These are phyloP conservation scores for Nothoprocta perdicaria DNA, from an alignment of 2,113 vertebrate genomes.

Conservation along the genomic window DNA sequence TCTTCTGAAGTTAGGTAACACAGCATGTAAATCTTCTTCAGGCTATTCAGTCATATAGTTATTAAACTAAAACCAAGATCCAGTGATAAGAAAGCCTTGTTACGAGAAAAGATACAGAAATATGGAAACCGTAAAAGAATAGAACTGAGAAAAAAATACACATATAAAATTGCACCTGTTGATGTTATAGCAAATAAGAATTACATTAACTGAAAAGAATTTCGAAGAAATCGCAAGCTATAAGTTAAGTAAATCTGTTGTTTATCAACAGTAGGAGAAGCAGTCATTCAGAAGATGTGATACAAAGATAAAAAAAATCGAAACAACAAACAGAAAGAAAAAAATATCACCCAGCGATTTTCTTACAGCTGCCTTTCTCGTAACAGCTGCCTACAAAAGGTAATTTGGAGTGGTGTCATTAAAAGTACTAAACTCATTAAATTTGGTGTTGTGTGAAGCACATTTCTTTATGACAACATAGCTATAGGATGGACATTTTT, in stretches of 20 bases:
- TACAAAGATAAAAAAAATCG: background rate
- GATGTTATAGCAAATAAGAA: background rate
- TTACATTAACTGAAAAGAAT: background rate
- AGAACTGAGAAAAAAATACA: background rate
- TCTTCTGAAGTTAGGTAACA: background rate
- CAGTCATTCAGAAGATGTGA: background rate
- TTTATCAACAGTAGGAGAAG: background rate
- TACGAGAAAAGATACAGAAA: background rate
- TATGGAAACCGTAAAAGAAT: background rate
- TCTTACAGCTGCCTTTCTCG: background rate
- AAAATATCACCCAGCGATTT: rapidly evolving
- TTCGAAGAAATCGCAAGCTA: background rate
- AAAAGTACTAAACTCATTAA: constrained; percentile 6
- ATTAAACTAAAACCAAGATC: background rate
- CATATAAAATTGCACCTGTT: background rate
- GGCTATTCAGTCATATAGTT: background rate
- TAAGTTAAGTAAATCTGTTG: background rate
- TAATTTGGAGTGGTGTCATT: background rate
- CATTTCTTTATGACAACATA: background rate
- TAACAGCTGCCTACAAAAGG: background rate
- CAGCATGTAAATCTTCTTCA: background rate
- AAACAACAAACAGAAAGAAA: background rate
- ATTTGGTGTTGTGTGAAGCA: background rate
- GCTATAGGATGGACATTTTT: background rate
- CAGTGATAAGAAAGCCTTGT: background rate